Evolutionary conservation across 2,888 invertebrate genomes (phyloP), one percentile per base, ranked within the genome.

Genomic region (Thecocarcelia acutangulata): DNA sequence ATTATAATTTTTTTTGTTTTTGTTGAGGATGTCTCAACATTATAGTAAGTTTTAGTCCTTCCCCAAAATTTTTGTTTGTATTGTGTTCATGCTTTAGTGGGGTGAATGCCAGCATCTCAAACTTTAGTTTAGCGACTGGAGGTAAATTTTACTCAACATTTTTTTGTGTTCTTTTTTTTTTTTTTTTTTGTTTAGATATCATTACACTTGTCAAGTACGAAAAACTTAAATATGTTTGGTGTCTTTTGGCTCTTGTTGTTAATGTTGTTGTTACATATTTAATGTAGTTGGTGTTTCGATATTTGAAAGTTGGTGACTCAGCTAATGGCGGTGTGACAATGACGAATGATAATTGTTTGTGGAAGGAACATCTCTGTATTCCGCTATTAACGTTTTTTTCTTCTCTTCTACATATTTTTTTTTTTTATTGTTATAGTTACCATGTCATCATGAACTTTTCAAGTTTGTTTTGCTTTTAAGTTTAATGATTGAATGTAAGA

Each of bases 301-400:
- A 24, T 44, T 42, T 24, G 15, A 46, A 15, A 37, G 40, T 6
- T 15, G n/a, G n/a, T 46, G 46, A 46, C 19, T 12, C 28, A 37
- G 44, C 15, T 37, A 52, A 52, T 15, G 21, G 8, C 59, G 68
- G 21, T 56, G 48, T 73, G 81, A 81, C 76, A 73, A 77, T 81
- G 81, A 81, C 77, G 50, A 81, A 81, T 81, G 76, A 81, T 69
- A 77, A 81, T 81, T 77, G 56, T 63, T 81, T 48, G 52, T 24
- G 19, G 13, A 19, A 48, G 28, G 3, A 58, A 12, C 12, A 15
- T 28, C 3, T 44, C 42, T 44, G 5, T 37, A 21, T 24, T 17
- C 12, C 21, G 28, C 13, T 15, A 9, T 1, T 46, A 54, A 33
- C 4, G 24, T 70, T 66, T 66, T 76, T 9, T 54, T 17, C 50